Percentiles rank a stretch among this genome's conserved stretches.
These are phyloP conservation scores for Crypturellus tataupa DNA, from an alignment of 2,797 vertebrate genomes.

Conservation along the genomic window DNA sequence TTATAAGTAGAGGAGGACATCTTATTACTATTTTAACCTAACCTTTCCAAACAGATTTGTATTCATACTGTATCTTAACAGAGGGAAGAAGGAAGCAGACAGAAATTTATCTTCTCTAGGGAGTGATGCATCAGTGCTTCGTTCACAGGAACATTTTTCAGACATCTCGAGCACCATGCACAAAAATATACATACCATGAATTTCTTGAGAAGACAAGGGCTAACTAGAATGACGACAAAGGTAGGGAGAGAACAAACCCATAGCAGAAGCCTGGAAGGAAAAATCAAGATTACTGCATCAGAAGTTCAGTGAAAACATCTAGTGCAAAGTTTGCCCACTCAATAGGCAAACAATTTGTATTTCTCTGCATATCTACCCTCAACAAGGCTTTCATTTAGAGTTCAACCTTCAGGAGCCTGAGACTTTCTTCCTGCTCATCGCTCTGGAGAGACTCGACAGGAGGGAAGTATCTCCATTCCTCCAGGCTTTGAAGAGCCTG, in stretches of 20 bases:
- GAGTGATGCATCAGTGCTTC: conserved; percentile 65
- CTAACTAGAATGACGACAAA: conserved; percentile 57
- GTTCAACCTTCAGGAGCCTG: conserved; percentile 11
- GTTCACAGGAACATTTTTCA: conserved; percentile 72
- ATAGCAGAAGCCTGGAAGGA: conserved; percentile 37
- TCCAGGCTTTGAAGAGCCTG: neutral
- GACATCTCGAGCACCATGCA: conserved; percentile 65
- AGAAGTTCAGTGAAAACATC: conserved; percentile 14
- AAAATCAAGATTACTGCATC: conserved; percentile 2
- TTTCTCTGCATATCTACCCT: neutral
- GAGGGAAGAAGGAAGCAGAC: conserved; percentile 38
- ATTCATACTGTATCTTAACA: conserved; percentile 51
- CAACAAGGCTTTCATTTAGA: neutral
- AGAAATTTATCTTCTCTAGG: conserved; percentile 69
- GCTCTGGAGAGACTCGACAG: neutral
- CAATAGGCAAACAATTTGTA: conserved; percentile 35
- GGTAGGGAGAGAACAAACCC: neutral
- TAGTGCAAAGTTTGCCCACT: neutral
- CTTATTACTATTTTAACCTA: neutral
- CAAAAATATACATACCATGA: conserved; percentile 62
- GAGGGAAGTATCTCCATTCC: neutral
- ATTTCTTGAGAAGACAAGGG: conserved; percentile 69
- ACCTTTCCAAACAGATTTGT: conserved; percentile 53
- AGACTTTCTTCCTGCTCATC: neutral
- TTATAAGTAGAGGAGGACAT: conserved; percentile 10